Conservation (phyloP, 1,140 invertebrate genomes). For the Phenacoccus solenopsis region DNA sequence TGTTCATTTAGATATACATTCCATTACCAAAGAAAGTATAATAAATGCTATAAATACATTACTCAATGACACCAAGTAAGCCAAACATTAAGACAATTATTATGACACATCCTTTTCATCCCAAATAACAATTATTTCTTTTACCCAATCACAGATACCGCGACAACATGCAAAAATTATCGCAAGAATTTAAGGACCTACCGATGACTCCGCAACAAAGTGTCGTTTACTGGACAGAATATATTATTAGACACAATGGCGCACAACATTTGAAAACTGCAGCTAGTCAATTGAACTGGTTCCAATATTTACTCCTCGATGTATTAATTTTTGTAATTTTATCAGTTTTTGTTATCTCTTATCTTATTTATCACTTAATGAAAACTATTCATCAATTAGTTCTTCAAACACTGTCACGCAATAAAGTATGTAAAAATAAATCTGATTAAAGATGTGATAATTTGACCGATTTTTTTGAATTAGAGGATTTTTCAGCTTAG, state of each 20-base stretch:
- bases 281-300: background rate
- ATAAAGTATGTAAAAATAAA: no score
- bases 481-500: no score
- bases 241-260: conserved; percentile 36
- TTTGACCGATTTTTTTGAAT: no score
- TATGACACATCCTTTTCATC: background rate
- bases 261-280: conserved; percentile 23
- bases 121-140: no score
- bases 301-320: conserved; percentile 16
- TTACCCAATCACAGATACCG: conserved; percentile 21
- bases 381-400: no score
- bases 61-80: background rate
- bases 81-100: conserved; percentile 12
- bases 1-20: conserved; percentile 7
- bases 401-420: no score
- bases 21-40: background rate
- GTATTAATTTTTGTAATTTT: conserved; percentile 3
- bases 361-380: no score
- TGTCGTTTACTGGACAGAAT: conserved; percentile 46
- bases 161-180: conserved; percentile 15
- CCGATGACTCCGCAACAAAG: conserved; percentile 39
- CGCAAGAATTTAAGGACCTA: conserved; percentile 35
- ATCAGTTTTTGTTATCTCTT: no score
- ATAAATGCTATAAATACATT: background rate
- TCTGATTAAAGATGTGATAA: no score